Conservation (phyloP, 2,888 invertebrate genomes). For the Scaeva pyrastri region DNA sequence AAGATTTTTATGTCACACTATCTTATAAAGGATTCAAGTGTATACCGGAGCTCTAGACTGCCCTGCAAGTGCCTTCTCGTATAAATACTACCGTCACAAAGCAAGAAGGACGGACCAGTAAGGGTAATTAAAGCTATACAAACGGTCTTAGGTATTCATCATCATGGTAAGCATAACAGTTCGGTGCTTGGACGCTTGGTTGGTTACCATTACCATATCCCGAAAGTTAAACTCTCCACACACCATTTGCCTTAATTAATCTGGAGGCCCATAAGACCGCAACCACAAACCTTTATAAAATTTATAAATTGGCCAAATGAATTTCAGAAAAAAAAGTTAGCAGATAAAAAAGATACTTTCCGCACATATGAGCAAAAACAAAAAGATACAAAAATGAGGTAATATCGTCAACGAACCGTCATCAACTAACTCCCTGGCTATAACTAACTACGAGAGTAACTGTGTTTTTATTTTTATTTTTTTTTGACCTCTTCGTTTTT, state of each 20-base stretch:
- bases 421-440: slow-evolving; percentile 53
- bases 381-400: slow-evolving; percentile 56
- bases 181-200: not conserved
- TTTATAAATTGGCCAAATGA: slow-evolving; percentile 52
- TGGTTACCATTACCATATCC: no score
- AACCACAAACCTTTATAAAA: slow-evolving; percentile 36
- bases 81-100: no score
- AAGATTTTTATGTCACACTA: slow-evolving; percentile 41
- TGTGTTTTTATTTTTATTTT: slow-evolving; percentile 44
- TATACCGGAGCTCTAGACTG: not conserved
- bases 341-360: slow-evolving; percentile 43
- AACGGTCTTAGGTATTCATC: slow-evolving; percentile 56
- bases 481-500: slow-evolving; percentile 31
- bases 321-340: not conserved
- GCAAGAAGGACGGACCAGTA: slow-evolving; percentile 14
- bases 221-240: slow-evolving; percentile 38
- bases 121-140: slow-evolving; percentile 62
- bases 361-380: slow-evolving; percentile 51
- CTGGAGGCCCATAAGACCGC: slow-evolving; percentile 36
- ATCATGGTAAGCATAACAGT: slow-evolving; percentile 57
- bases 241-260: slow-evolving; percentile 72
- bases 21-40: slow-evolving; percentile 16
- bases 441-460: slow-evolving; percentile 16
- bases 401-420: slow-evolving; percentile 75
- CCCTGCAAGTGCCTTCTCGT: not conserved